Conservation (phyloP, 2,888 invertebrate species). For the Matsumyia berberina region DNA sequence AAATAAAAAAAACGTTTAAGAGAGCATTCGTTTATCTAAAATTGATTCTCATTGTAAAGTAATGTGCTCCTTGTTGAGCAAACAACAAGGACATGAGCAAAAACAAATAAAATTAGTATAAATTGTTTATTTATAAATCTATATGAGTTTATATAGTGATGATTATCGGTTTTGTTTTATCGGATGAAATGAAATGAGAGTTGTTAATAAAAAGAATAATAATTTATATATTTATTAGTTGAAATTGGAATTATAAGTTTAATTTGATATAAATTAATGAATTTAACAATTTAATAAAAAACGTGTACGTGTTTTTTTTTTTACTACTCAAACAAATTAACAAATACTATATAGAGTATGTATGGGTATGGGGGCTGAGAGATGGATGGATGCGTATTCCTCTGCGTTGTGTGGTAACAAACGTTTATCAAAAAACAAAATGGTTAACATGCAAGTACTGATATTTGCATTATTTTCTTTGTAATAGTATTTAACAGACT, state of each 20-base stretch:
- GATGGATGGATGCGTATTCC: conserved; percentile 68
- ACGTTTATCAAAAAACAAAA: conserved; percentile 61
- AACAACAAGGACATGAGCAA: conserved; percentile 9
- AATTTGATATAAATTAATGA: conserved; percentile 67
- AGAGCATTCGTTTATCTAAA: conserved; percentile 60
- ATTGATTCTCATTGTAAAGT: conserved; percentile 45
- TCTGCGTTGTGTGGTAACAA: conserved; percentile 56
- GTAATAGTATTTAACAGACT: conserved; percentile 67
- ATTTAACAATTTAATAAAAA: conserved; percentile 43
- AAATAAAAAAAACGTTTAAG: conserved; percentile 32
- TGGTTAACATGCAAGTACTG: conserved; percentile 51
- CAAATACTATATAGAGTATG: conserved; percentile 46
- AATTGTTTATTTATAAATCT: conserved; percentile 21
- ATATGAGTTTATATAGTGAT: conserved; percentile 41
- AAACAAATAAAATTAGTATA: conserved; percentile 35
- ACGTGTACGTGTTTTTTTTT: conserved; percentile 29
- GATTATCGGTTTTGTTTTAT: conserved; percentile 10
- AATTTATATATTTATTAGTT: conserved; percentile 61
- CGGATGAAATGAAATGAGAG: conserved; percentile 44
- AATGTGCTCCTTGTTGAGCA: conserved; percentile 31
- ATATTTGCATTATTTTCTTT: conserved; percentile 33
- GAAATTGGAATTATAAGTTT: conserved; percentile 68
- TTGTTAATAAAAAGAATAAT: conserved; percentile 46
- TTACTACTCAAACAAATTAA: conserved; percentile 60
- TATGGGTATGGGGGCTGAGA: conserved; percentile 35